Evolutionary conservation across 2,797 vertebrate species (phyloP), one percentile per base, ranked within the genome.

Genomic region (Ceryle rudis): DNA sequence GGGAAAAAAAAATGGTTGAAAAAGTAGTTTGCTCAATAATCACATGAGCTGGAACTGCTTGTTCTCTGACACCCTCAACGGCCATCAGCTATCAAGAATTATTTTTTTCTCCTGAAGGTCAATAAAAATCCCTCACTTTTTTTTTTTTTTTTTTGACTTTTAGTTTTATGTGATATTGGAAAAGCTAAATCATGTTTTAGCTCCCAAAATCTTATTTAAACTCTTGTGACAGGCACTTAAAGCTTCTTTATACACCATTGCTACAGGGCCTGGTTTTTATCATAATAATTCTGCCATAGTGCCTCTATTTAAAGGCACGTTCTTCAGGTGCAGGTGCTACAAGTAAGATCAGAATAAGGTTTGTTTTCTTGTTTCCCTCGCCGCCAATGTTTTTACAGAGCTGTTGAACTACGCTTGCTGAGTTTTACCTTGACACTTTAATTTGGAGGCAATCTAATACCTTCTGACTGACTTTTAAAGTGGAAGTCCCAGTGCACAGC

Each of bases 401-500:
- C 89, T 75, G 85, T 79, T 93, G 87, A 83, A 19, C 89, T 74
- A 29, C n/a, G 6, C 58, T 70, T 54, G 65, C 82, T 25, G 82
- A 65, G 28, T 70, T 93, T 81, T 93, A 72, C 86, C 79, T 89
- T 78, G 91, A 90, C 81, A 62, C 91, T 91, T 93, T 46, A 83
- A 90, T 94, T 90, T 79, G 89, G 77, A 95, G 33, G 20, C 87
- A 79, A 70, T 86, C 62, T 91, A 84, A 91, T 91, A n/a, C 21
- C 29, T 29, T 81, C 82, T 66, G 85, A 70, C 84, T 78, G 92
- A 70, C 46, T 55, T 15, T 78, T 62, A 2, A 42, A 65, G 84
- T 22, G 49, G 23, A 62, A 94, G 41, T 84, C 86, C 80, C 81
- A 62, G 82, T 0, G 69, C 57, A 15, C 12, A 18, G 84, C 84